phyloP scores from a whole-genome alignment of 1,140 invertebrate species.

The Lordiphosa clarofinis region DNA sequence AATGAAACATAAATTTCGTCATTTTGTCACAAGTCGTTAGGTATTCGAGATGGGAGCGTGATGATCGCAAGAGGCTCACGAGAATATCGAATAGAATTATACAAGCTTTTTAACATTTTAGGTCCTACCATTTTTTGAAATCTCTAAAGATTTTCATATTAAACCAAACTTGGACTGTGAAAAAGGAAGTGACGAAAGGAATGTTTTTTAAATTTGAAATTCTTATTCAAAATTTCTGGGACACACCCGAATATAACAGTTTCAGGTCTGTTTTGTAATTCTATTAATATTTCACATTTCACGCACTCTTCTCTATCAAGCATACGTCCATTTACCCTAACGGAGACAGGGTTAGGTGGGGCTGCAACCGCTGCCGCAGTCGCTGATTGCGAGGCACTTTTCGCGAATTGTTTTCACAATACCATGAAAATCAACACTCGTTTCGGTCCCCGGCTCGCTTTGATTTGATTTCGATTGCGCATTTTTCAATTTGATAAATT shows the following conservation, averaged over 20 bases:
- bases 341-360: conserved; percentile 33
- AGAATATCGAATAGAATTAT: no score
- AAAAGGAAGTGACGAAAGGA: no score
- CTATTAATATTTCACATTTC: conserved; percentile 1
- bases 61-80: neutral
- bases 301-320: neutral
- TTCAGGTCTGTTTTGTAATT: no score
- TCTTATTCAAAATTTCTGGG: no score
- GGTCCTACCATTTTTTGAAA: no score
- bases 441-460: conserved; percentile 38
- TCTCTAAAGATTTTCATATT: no score
- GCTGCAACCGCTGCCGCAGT: conserved; percentile 27
- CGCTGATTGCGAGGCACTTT: conserved; percentile 63
- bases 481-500: conserved; percentile 76
- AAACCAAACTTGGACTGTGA: no score
- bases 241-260: no score
- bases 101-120: no score
- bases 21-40: conserved; percentile 72
- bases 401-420: conserved; percentile 60
- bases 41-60: conserved; percentile 23
- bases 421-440: conserved; percentile 60
- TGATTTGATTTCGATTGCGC: conserved; percentile 70
- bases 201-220: no score
- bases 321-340: conserved; percentile 15
- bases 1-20: conserved; percentile 71